Base-by-base conservation (phyloP, 2,113 vertebrate species). In the Podarcis raffonei region DNA sequence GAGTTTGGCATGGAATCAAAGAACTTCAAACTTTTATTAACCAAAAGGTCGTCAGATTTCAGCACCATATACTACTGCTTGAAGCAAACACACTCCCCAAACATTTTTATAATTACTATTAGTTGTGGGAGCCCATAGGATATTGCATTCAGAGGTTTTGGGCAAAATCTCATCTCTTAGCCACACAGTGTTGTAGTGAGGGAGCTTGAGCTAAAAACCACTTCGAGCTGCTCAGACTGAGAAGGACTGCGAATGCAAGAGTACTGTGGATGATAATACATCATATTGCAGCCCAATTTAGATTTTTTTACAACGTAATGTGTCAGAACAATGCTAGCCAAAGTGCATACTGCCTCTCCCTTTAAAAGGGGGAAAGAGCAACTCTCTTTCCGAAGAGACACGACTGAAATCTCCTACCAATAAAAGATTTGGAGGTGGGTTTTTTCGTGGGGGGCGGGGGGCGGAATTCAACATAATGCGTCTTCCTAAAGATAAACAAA, bases 321-420 rank as follows among this genome's bases (percentile, higher is more conserved):
- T 32, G 30, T 53, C 11, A 53, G 42, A 32, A 48, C 35, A 16
- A 79, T 13, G 9, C 4, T 12, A 11, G 5, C 30, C 42, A 16
- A 84, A 69, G 32, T 23, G 13, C 42, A 79, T 16, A 78, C 3
- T 53, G 37, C 30, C 77, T 0, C 81, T 59, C 20, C 48, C 69
- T 78, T 1, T 65, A n/a, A n/a, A 9, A 5, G 57, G 37, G 39
- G 16, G 4, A 53, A 69, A 9, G 48, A 12, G 4, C 32, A 53
- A 11, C 16, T 4, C 18, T 75, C 39, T 3, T 32, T 78, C 15
- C 13, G 9, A 57, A 35, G 7, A 35, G 13, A 15, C 2, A 37
- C 11, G 53, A 65, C 42, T 23, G 0, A 6, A 3, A 62, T 37
- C 35, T 76, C 69, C 72, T 74, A 1, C 5, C 0, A 4, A 35